Evolutionary conservation across 2,888 invertebrate genomes (phyloP), one percentile per base, ranked within the genome.

Genomic region (Desoria tigrina): DNA sequence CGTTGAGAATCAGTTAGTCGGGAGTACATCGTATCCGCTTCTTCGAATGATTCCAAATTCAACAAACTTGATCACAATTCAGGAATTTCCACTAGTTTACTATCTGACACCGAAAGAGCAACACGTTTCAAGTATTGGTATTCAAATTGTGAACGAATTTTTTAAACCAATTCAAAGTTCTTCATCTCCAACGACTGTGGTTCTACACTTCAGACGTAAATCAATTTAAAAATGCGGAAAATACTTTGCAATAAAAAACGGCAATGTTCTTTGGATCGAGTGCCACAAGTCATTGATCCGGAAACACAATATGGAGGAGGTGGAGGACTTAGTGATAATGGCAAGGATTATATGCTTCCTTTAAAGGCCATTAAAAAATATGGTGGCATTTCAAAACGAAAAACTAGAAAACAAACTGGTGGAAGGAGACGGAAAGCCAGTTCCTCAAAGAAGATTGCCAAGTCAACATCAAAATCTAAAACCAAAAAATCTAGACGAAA

Each of bases 401-500:
- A 45, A 18, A 4, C 45, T 21, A 45, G 21, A 18, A 45, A 45
- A 45, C 45, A 45, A 16, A n/a, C 21, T 18, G 45, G 45, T 16
- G 45, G 21, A 45, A n/a, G 45, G 16, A 45, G 45, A 18, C 6
- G 16, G 21, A 18, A 6, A 16, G n/a, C 6, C 45, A 45, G 45
- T 45, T 21, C 16, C n/a, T 18, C 16, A 9, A 45, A 45, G 16
- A 6, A 6, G 6, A 6, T n/a, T 21, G 6, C 21, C 45, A 16
- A 45, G 45, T 18, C 16, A 16, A 45, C 9, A 18, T 16, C 45
- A 45, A 45, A 45, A 45, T 21, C 45, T 45, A 45, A 45, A 45
- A n/a, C n/a, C 45, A 45, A 45, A 45, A 45, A 45, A 45, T 45
- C 16, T 45, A 45, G n/a, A 18, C 16, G 16, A 11, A 45, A 45